Conservation (phyloP, 2,113 vertebrate genomes). For the Podiceps cristatus region DNA sequence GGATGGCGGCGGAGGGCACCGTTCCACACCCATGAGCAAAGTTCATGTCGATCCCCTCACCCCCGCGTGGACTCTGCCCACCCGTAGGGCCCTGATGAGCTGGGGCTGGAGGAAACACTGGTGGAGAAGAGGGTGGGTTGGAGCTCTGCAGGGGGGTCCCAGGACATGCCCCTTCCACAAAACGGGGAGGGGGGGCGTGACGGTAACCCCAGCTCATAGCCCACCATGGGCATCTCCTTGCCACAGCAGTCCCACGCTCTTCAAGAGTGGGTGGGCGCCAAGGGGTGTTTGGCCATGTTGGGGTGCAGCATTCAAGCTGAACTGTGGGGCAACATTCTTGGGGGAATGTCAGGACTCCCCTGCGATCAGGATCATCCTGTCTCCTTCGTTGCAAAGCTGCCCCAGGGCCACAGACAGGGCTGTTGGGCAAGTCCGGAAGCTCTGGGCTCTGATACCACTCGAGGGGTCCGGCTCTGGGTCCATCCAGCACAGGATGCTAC, state of each 20-base stretch:
- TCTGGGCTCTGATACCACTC: background rate
- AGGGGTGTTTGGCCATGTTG: background rate
- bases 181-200: too few relatives aligned
- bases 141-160: background rate
- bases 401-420: accelerated
- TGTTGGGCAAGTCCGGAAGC: background rate
- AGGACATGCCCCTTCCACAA: background rate
- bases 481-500: background rate
- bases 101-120: background rate
- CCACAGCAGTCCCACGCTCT: too few relatives aligned
- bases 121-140: background rate
- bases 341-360: too few relatives aligned
- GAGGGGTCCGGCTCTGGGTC: background rate
- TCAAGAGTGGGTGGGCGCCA: background rate
- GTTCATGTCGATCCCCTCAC: background rate
- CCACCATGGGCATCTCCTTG: too few relatives aligned
- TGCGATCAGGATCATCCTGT: background rate
- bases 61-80: background rate
- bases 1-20: background rate
- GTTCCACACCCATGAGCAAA: background rate
- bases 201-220: background rate
- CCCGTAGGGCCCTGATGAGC: background rate
- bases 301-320: background rate
- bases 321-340: background rate
- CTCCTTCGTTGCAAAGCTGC: background rate